phyloP scores from a whole-genome alignment of 1,140 invertebrate species.

The Hyphantria cunea region DNA sequence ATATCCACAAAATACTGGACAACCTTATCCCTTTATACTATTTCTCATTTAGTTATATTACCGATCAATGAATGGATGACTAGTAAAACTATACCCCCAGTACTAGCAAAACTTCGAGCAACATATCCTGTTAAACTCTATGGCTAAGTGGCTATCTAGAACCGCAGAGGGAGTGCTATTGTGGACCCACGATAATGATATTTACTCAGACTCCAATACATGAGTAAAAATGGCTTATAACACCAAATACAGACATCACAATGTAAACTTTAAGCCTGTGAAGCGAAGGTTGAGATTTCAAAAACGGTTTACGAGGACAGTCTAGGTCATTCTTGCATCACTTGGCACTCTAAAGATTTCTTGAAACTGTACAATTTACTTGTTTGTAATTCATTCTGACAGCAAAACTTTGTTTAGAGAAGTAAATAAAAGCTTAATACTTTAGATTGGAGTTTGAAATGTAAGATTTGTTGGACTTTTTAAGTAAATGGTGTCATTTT shows the following conservation, averaged over 20 bases:
- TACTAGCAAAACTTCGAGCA: conserved; percentile 1
- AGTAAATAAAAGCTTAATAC: conserved; percentile 40
- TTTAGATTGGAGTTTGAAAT: conserved; percentile 32
- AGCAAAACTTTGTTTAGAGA: conserved; percentile 34
- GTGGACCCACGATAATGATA: conserved; percentile 50
- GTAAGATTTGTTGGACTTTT: conserved; percentile 26
- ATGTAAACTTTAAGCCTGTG: not conserved
- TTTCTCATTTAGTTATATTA: not conserved
- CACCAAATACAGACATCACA: not conserved
- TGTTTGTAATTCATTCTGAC: conserved; percentile 45
- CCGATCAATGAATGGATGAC: not conserved
- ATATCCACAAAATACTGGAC: too few relatives aligned
- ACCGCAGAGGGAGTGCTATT: conserved; percentile 37
- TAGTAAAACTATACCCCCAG: not conserved
- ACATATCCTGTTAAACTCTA: conserved; percentile 29
- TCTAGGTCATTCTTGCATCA: conserved; percentile 31
- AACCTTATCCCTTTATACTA: not conserved
- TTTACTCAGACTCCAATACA: conserved; percentile 47
- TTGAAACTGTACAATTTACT: conserved; percentile 42
- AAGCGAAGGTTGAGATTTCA: not conserved
- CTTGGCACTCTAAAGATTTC: conserved; percentile 35
- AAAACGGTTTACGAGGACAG: not conserved
- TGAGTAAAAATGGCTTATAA: conserved; percentile 27
- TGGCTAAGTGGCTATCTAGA: conserved; percentile 42
- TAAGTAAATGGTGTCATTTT: conserved; percentile 14